Conservation (phyloP, 2,797 vertebrate species). For the Anomalospiza imberbis region DNA sequence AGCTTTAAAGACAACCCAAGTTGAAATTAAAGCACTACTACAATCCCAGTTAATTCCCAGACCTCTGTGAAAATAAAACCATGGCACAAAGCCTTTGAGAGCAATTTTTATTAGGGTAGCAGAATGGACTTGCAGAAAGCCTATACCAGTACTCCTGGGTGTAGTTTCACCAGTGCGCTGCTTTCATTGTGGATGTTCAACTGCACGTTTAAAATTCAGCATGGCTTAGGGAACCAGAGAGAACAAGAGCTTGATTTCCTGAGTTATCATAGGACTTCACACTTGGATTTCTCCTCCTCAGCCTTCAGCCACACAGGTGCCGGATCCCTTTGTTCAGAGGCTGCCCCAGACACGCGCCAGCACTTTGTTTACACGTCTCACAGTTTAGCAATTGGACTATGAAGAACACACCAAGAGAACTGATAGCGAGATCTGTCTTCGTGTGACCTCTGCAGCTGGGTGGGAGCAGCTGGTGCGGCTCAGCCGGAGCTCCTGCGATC, state of each 20-base stretch:
- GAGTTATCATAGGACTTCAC: slow-evolving; percentile 49
- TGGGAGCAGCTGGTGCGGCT: background rate
- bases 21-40: background rate
- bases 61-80: slow-evolving; percentile 52
- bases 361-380: background rate
- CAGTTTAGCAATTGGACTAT: background rate
- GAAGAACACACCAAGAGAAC: background rate
- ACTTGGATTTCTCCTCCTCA: background rate
- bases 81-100: slow-evolving; percentile 66
- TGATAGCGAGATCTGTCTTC: background rate
- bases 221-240: slow-evolving; percentile 58
- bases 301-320: background rate
- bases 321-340: slow-evolving; percentile 1
- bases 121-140: slow-evolving; percentile 73
- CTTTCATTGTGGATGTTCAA: slow-evolving; percentile 34
- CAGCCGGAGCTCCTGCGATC: background rate
- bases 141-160: slow-evolving; percentile 56
- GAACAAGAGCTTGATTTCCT: slow-evolving; percentile 64
- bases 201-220: slow-evolving; percentile 25
- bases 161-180: slow-evolving; percentile 12
- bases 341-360: background rate
- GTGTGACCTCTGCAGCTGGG: background rate
- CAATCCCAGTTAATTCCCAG: background rate
- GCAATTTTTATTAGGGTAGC: slow-evolving; percentile 77
- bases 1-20: background rate